Percentiles rank a stretch among this genome's conserved stretches.
Evolutionary conservation across 2,888 invertebrate species (phyloP).

Genomic region (Malachius bipustulatus): DNA sequence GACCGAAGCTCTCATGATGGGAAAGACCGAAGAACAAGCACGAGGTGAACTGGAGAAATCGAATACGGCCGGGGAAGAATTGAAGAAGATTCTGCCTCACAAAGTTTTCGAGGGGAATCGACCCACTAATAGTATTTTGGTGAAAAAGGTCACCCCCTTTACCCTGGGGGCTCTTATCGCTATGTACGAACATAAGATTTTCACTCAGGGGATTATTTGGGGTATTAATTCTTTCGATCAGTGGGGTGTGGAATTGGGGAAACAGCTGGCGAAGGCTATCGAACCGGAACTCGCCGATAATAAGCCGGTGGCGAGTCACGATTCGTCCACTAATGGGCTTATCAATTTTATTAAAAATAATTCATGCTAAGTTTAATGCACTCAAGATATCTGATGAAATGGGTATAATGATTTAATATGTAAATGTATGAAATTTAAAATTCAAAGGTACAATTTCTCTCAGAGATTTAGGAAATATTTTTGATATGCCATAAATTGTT

Average conservation of each 20-base stretch:
- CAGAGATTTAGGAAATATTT: too few species aligned
- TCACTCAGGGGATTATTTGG: slow-evolving; percentile 97
- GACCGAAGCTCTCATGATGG: slow-evolving; percentile 93
- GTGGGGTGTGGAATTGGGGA: slow-evolving; percentile 99
- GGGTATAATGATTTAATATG: too few species aligned
- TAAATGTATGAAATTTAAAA: too few species aligned
- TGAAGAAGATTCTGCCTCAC: slow-evolving; percentile 79
- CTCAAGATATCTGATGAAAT: too few species aligned
- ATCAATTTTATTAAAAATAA: slow-evolving; percentile 84
- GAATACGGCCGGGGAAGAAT: slow-evolving; percentile 59
- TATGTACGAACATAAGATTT: slow-evolving; percentile 97
- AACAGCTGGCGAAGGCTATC: slow-evolving; percentile 96
- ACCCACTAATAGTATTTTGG: slow-evolving; percentile 93
- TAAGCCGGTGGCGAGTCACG: slow-evolving; percentile 64
- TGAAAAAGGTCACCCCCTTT: slow-evolving; percentile 86
- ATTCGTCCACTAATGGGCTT: slow-evolving; percentile 92
- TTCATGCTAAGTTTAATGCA: too few species aligned
- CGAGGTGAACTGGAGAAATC: slow-evolving; percentile 67
- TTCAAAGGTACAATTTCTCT: too few species aligned
- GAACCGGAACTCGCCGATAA: slow-evolving; percentile 77
- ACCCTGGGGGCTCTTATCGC: slow-evolving; percentile 87
- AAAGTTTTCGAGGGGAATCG: slow-evolving; percentile 95
- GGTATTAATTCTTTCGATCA: slow-evolving; percentile 99
- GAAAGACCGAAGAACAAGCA: slow-evolving; percentile 45
- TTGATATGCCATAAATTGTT: too few species aligned